Evolutionary conservation across 2,113 vertebrate genomes (phyloP), one percentile per base, ranked within the genome.

Genomic region (Seriola aureovittata): DNA sequence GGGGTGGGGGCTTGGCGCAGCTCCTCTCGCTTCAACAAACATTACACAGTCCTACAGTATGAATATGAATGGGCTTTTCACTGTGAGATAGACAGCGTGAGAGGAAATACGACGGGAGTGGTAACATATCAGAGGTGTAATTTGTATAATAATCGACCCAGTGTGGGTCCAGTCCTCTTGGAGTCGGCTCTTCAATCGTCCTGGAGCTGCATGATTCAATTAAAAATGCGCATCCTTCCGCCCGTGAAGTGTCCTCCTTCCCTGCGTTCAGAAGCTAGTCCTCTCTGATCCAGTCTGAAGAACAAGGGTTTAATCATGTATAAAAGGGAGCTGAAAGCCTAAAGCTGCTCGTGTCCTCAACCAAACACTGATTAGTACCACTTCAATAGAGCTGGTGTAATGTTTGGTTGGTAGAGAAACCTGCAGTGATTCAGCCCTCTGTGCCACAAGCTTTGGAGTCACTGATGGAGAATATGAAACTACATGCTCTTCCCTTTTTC

Each of bases 171-270:
- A 34, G 60, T 34, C 59, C 63, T 52, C 23, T 71, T 75, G 52
- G 44, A 83, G 73, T 57, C 63, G 50, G 78, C 66, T 81, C 36
- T 46, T 75, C 86, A 71, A 58, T 72, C 64, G 62, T 25, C 48
- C 71, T 44, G 62, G 17, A 79, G 89, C 73, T 54, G 84, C 81
- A 55, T 92, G 86, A 93, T 94, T 92, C 68, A 85, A 93, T 94
- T 91, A 93, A 88, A 32, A 46, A 92, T 94, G 92, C 86, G 88
- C 91, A 92, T 91, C 90, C 72, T 85, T 84, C 82, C 77, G 84
- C 78, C 83, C 77, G 63, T 90, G 84, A 87, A 86, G 84, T 89
- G 88, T 86, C 93, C 86, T 86, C 52, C 25, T 71, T 71, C 64
- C 50, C 60, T 52, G 4, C 54, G 36, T 74, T 5, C 40, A 11